Evolutionary conservation across 2,797 vertebrate species (phyloP).

Genomic region (Graptemys geographica): DNA sequence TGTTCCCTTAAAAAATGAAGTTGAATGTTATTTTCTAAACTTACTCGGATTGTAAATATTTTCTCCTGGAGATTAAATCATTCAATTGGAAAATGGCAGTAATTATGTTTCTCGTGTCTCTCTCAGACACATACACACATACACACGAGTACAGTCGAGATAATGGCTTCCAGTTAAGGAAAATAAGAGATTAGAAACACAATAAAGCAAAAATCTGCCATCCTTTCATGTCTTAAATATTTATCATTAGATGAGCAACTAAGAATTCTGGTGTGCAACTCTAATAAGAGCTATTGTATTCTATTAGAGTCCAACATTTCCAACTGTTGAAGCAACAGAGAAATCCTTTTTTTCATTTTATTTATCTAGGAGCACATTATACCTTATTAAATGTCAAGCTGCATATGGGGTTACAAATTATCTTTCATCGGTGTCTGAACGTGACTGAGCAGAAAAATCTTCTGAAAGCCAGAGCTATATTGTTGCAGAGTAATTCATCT

Average conservation of each 20-base stretch:
- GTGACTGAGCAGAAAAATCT: neutral
- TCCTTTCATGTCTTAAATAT: constrained; percentile 4
- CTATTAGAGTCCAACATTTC: constrained; percentile 58
- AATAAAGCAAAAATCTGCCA: neutral
- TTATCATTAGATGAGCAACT: neutral
- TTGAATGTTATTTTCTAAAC: neutral
- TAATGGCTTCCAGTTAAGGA: constrained; percentile 34
- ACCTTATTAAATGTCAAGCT: neutral
- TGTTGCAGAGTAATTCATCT: neutral
- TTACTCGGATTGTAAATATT: neutral
- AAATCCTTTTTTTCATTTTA: neutral
- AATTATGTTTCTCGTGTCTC: constrained; percentile 32
- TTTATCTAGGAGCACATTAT: neutral
- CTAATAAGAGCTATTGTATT: constrained; percentile 19
- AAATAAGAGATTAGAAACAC: constrained; percentile 34
- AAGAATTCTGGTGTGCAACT: neutral
- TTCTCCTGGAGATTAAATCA: constrained; percentile 12
- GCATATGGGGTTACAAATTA: neutral
- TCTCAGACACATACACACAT: neutral
- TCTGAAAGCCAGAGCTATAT: neutral
- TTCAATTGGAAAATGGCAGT: constrained; percentile 25
- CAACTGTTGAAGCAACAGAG: neutral
- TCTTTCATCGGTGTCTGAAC: neutral
- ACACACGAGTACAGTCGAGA: neutral
- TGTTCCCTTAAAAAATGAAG: neutral